Percentiles rank a stretch among this genome's conserved stretches.
Evolutionary conservation across 2,113 vertebrate species (phyloP).

Genomic region (Paraplagusia blochii): DNA sequence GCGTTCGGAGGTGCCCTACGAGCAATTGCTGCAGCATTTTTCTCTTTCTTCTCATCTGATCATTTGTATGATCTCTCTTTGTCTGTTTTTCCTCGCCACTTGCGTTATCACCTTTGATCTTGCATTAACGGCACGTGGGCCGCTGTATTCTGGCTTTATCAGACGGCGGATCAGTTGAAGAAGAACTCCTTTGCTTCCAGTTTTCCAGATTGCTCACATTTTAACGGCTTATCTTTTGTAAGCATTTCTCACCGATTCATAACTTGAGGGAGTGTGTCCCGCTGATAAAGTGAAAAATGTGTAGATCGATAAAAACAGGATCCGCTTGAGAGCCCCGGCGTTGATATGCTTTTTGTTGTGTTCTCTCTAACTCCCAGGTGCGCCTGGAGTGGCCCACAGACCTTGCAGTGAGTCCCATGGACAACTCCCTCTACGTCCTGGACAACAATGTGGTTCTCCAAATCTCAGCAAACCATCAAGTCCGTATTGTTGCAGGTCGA

Average conservation of each 20-base stretch:
- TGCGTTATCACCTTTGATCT: constrained; percentile 44
- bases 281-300: constrained; percentile 39
- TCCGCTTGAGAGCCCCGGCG: constrained; percentile 23
- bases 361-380: constrained; percentile 73
- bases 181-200: constrained; percentile 26
- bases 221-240: constrained; percentile 28
- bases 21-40: constrained; percentile 29
- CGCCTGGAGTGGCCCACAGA: constrained; percentile 98
- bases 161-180: constrained; percentile 46
- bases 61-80: constrained; percentile 41
- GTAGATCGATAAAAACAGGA: constrained; percentile 35
- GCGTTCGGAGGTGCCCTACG: constrained; percentile 26
- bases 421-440: constrained; percentile 93
- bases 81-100: constrained; percentile 13
- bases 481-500: constrained; percentile 91
- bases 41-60: constrained; percentile 54
- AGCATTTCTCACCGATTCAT: constrained; percentile 34
- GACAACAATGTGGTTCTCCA: constrained; percentile 97
- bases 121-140: constrained; percentile 25
- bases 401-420: constrained; percentile 93
- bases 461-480: constrained; percentile 97
- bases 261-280: constrained; percentile 10
- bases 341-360: constrained; percentile 26
- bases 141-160: constrained; percentile 52
- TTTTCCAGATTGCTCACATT: constrained; percentile 21